Evolutionary conservation across 2,888 invertebrate species (phyloP).

Genomic region (Apotomis turbidana): DNA sequence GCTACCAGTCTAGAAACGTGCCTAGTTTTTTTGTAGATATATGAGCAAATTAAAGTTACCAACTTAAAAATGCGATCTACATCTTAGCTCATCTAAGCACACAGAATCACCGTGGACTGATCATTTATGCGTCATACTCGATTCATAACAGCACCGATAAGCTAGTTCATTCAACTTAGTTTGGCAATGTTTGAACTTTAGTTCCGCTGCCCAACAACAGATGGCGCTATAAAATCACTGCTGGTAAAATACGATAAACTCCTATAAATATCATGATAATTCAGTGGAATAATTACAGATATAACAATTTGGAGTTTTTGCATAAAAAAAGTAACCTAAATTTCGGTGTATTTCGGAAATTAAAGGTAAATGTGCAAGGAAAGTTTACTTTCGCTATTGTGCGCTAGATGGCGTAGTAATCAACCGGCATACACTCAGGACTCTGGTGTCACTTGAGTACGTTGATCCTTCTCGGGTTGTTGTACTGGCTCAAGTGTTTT

Average conservation of each 20-base stretch:
- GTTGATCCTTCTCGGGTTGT: constrained; percentile 60
- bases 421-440: constrained; percentile 15
- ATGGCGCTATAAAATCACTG: constrained; percentile 49
- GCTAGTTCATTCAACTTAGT: constrained; percentile 66
- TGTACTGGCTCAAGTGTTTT: constrained; percentile 55
- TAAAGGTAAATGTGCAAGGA: constrained; percentile 20
- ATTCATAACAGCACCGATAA: constrained; percentile 56
- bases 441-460: constrained; percentile 58
- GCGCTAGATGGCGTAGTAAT: constrained; percentile 55
- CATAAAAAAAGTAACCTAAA: not conserved
- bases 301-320: not conserved
- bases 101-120: constrained; percentile 41
- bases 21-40: too few relatives aligned
- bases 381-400: constrained; percentile 50
- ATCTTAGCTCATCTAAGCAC: constrained; percentile 16
- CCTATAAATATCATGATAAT: not conserved
- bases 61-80: not conserved
- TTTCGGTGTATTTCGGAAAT: not conserved
- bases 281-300: not conserved
- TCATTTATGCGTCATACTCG: constrained; percentile 53
- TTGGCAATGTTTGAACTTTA: constrained; percentile 77
- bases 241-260: not conserved
- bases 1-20: too few relatives aligned
- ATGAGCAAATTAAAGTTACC: too few relatives aligned
- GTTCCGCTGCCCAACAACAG: constrained; percentile 61